Percentiles rank a stretch among this genome's conserved stretches.
These are phyloP conservation scores for Erythrocebus patas DNA, from an alignment of 2,113 vertebrate genomes.

Conservation along the genomic window DNA sequence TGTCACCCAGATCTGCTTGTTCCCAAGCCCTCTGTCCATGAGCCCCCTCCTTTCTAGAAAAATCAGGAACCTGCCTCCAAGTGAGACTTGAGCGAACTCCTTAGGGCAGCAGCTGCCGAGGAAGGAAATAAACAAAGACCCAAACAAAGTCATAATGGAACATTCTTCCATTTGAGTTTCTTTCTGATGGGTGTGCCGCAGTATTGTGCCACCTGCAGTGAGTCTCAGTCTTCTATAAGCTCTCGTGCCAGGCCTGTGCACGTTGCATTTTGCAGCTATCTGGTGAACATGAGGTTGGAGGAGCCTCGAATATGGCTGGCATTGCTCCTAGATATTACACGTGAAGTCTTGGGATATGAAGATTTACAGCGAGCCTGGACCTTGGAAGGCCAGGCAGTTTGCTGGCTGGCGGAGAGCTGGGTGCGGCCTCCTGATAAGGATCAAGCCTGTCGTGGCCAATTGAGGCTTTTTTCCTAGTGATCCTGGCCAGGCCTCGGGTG, in stretches of 20 bases:
- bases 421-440: constrained; percentile 75
- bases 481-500: constrained; percentile 73
- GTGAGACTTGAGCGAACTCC: background rate
- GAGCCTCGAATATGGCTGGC: constrained; percentile 78
- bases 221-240: constrained; percentile 70
- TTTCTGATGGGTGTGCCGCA: constrained; percentile 51
- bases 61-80: background rate
- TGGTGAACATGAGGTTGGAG: constrained; percentile 81
- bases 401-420: constrained; percentile 55
- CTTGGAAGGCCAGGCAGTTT: constrained; percentile 28
- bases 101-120: accelerated
- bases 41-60: background rate
- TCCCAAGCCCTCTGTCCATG: background rate
- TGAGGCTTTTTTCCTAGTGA: constrained; percentile 76
- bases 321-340: constrained; percentile 79
- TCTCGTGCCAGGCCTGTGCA: constrained; percentile 69
- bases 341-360: constrained; percentile 78
- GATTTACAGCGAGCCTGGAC: constrained; percentile 67
- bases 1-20: no score
- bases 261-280: constrained; percentile 80
- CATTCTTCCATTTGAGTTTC: background rate
- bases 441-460: constrained; percentile 81
- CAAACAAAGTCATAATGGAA: background rate
- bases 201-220: no score
- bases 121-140: background rate